A percentile compares a stretch with the other conserved stretches of the same genome.
Evolutionary conservation across 2,113 vertebrate species (phyloP).

Genomic region (Gymnorhina tibicen): DNA sequence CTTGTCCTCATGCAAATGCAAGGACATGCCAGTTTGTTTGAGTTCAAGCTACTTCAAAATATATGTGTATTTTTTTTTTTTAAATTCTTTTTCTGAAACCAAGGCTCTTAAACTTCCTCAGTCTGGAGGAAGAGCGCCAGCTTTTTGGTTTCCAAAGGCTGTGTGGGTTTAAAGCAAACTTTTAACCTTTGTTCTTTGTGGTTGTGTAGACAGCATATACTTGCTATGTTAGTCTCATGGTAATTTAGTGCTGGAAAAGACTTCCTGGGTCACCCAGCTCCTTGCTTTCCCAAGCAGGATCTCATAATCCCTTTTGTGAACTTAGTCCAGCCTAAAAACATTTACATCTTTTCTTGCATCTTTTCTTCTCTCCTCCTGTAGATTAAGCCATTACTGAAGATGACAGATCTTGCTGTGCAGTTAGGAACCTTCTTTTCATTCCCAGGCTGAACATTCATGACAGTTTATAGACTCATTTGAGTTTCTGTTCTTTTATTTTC

Average conservation of each 20-base stretch:
- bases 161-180: slow-evolving; percentile 20
- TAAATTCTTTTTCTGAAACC: background rate
- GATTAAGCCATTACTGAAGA: background rate
- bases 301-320: background rate
- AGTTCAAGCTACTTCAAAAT: slow-evolving; percentile 29
- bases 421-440: background rate
- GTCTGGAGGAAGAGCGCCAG: background rate
- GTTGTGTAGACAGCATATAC: background rate
- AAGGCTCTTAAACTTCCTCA: background rate
- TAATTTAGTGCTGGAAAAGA: slow-evolving; percentile 11
- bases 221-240: background rate
- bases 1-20: slow-evolving; percentile 48
- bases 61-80: background rate
- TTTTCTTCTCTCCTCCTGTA: background rate
- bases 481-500: background rate
- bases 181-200: slow-evolving; percentile 32
- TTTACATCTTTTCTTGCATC: background rate
- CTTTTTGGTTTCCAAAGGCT: slow-evolving; percentile 10
- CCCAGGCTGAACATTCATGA: background rate
- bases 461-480: background rate
- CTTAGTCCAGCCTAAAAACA: background rate
- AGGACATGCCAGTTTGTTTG: slow-evolving; percentile 10
- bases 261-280: slow-evolving; percentile 26
- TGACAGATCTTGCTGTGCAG: background rate
- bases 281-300: background rate